A percentile compares a stretch with the other conserved stretches of the same genome.
Evolutionary conservation across 1,140 invertebrate species (phyloP).

Genomic region (Bombus vancouverensis): DNA sequence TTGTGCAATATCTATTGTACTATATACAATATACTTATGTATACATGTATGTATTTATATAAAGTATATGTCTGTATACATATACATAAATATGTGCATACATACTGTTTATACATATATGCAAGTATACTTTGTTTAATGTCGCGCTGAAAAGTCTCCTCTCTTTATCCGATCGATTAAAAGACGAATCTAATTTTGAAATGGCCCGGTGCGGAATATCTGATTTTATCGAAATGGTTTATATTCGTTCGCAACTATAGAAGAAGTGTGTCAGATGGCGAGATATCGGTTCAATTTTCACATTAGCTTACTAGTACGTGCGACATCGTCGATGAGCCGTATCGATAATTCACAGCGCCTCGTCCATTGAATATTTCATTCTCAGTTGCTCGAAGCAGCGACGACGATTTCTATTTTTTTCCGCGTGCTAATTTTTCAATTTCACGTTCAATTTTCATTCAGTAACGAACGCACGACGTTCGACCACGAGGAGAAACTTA

Average conservation of each 20-base stretch:
- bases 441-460: slow-evolving; percentile 16
- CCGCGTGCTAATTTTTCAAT: slow-evolving; percentile 45
- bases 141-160: background rate
- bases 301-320: slow-evolving; percentile 2
- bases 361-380: slow-evolving; percentile 51
- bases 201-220: background rate
- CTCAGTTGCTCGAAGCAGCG: background rate
- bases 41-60: too few species aligned
- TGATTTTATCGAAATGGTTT: background rate
- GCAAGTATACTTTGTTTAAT: background rate
- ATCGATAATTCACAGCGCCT: slow-evolving; percentile 23
- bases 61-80: too few species aligned
- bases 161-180: background rate
- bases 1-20: too few species aligned
- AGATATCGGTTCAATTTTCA: slow-evolving; percentile 39
- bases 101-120: too few species aligned
- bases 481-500: background rate
- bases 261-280: slow-evolving; percentile 23
- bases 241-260: background rate
- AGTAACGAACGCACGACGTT: background rate
- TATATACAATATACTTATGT: too few species aligned
- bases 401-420: slow-evolving; percentile 39
- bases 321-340: slow-evolving; percentile 26
- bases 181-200: background rate
- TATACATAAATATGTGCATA: too few species aligned